Evolutionary conservation across 2,113 vertebrate genomes (phyloP), one percentile per base, ranked within the genome.

Genomic region (Nycticryphes semicollaris): DNA sequence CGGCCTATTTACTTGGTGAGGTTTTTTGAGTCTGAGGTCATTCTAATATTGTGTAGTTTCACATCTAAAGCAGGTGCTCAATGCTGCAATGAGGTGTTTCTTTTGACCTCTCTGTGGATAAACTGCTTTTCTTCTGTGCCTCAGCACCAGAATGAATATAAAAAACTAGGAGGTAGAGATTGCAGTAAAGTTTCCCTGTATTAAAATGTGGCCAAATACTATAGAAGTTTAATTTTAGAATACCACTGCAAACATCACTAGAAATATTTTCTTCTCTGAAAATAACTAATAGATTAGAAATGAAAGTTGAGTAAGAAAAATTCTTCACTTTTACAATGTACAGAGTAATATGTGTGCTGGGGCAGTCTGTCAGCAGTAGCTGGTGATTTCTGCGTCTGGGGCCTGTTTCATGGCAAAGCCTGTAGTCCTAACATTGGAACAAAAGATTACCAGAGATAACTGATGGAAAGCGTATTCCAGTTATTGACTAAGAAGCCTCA

Each of bases 401-500:
- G 43, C 64, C 76, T 63, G n/a, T 62, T 74, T 35, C 78, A 45
- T 3, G 10, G 87, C 11, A 13, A 84, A 84, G 24, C 64, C 82
- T 77, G 39, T 81, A 14, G 45, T 86, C 60, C 57, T 30, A 51
- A 31, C 30, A 76, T 53, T 73, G 64, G 68, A 94, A 73, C 64
- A 81, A 88, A 86, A 86, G 81, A 86, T 95, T 76, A 45, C 74
- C 28, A 68, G 84, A 89, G 78, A 76, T 83, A 94, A 96, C 86
- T 30, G 70, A 35, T 27, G 33, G 68, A 90, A 96, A 95, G 81
- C 30, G 25, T 39, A 85, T 63, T 70, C 63, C 57, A 68, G 31
- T 14, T 90, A 68, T 67, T 89, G 95, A 88, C 72, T 91, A 79
- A 80, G 60, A 54, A 81, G 77, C 50, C 84, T 94, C 85, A 79